Conservation (phyloP, 2,797 vertebrate genomes). For the Nyctalus aviator region DNA sequence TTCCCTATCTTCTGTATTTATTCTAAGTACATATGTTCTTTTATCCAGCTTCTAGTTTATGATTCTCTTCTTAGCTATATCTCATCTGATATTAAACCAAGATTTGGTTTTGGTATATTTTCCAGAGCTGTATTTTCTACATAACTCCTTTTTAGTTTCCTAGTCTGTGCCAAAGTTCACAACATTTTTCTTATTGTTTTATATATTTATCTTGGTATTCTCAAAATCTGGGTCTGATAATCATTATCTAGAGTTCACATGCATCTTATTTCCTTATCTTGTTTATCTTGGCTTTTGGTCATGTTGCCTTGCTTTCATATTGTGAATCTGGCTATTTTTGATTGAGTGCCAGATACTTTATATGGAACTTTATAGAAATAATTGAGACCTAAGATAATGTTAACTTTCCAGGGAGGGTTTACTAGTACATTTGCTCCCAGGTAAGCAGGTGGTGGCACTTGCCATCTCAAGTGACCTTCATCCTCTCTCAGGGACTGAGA, state of each 20-base stretch:
- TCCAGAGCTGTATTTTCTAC: conserved; percentile 35
- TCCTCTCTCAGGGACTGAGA: neutral
- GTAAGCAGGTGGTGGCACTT: neutral
- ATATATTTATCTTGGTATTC: conserved; percentile 10
- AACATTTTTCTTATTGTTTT: conserved; percentile 8
- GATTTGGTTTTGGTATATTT: conserved; percentile 42
- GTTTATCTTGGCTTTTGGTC: conserved; percentile 34
- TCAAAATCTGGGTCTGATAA: neutral
- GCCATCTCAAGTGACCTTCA: neutral
- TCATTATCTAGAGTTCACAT: neutral
- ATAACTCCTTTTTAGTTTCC: neutral
- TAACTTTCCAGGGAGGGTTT: conserved; percentile 35
- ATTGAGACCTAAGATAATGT: neutral
- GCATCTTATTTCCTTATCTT: neutral
- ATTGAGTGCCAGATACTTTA: neutral
- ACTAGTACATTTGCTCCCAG: neutral
- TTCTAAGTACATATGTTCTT: neutral
- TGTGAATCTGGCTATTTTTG: conserved; percentile 20
- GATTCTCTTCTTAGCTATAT: conserved; percentile 46
- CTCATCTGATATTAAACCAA: neutral
- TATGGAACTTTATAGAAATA: conserved; percentile 15
- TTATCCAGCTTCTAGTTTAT: neutral
- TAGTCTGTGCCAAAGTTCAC: neutral
- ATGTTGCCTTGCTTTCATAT: neutral
- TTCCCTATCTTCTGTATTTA: neutral